A percentile compares a stretch with the other conserved stretches of the same genome.
Conservation (phyloP, 1,140 invertebrate species). For the Gonioctena quinquepunctata region DNA sequence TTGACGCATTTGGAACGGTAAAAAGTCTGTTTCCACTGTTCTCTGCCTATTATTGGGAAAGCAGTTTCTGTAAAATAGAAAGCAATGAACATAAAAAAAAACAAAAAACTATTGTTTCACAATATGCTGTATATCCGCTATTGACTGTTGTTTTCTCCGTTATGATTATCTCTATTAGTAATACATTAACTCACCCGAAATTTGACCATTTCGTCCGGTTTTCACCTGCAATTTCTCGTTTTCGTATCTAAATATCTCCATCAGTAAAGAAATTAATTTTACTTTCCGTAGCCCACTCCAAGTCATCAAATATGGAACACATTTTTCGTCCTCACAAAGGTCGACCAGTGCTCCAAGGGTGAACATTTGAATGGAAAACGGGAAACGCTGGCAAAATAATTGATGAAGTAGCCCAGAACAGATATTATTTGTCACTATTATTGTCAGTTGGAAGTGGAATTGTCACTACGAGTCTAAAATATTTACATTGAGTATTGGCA, state of each 20-base stretch:
- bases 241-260: constrained; percentile 32
- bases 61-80: constrained; percentile 24
- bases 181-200: constrained; percentile 28
- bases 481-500: background rate
- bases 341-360: constrained; percentile 32
- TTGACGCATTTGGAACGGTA: constrained; percentile 3
- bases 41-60: constrained; percentile 28
- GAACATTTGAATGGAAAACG: constrained; percentile 30
- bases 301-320: constrained; percentile 36
- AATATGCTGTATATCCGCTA: too few relatives aligned
- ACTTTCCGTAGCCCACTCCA: constrained; percentile 28
- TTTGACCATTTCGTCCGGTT: constrained; percentile 25
- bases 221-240: constrained; percentile 26
- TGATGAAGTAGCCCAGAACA: background rate
- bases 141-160: too few relatives aligned
- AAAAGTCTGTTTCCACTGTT: constrained; percentile 25
- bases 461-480: background rate
- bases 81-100: too few relatives aligned
- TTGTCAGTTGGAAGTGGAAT: too few relatives aligned
- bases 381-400: constrained; percentile 2
- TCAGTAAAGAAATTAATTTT: constrained; percentile 27
- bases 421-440: too few relatives aligned
- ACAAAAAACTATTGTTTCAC: too few relatives aligned
- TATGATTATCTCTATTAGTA: too few relatives aligned
- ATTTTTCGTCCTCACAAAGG: constrained; percentile 27